phyloP scores from a whole-genome alignment of 2,888 invertebrate species.

The Nebria salina region DNA sequence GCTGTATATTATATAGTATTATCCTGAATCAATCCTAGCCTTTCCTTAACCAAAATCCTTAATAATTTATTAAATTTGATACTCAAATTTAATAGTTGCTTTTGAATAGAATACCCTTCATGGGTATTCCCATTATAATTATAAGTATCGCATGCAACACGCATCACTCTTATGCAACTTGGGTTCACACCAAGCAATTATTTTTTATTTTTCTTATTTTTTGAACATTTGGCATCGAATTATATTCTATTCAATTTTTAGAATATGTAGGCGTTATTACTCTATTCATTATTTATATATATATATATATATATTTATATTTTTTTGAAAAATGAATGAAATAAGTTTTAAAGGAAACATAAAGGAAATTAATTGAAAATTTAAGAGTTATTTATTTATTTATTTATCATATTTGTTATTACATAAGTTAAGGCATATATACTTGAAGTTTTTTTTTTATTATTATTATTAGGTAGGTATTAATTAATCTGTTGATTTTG shows the following conservation, averaged over 20 bases:
- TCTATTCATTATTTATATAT: neutral
- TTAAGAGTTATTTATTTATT: constrained; percentile 42
- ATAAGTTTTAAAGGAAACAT: neutral
- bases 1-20: no score
- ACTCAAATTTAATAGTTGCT: no score
- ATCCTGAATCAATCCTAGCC: no score
- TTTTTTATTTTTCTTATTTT: neutral
- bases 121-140: no score
- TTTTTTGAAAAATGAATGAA: no score
- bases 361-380: neutral
- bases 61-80: no score
- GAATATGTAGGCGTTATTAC: neutral
- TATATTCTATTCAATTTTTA: neutral
- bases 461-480: neutral
- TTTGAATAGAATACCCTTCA: no score
- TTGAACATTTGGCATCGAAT: neutral
- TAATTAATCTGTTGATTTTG: constrained; percentile 13
- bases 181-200: neutral
- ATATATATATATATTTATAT: no score
- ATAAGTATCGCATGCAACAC: no score
- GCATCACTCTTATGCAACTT: no score
- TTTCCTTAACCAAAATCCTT: no score
- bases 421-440: constrained; percentile 47
- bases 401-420: constrained; percentile 35
- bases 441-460: constrained; percentile 24